These are phyloP conservation scores for Esox niger DNA, from an alignment of 2,113 vertebrate species.

Conservation along the genomic window DNA sequence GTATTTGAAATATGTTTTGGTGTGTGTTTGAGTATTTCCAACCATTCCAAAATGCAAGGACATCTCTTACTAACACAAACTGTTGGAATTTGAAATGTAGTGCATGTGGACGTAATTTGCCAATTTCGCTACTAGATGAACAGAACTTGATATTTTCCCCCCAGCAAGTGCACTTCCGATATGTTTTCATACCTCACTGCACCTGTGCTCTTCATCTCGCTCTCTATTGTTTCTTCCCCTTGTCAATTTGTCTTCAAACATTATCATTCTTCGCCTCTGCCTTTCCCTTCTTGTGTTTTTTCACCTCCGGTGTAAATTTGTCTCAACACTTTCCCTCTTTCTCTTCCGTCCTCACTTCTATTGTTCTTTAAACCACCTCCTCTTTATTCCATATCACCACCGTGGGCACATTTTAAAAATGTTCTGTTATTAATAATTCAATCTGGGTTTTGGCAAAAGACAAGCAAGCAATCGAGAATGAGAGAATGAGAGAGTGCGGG, in stretches of 20 bases:
- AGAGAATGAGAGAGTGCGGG: constrained; percentile 1
- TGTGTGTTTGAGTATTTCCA: too few relatives aligned
- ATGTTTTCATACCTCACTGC: not conserved
- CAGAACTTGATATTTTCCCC: too few relatives aligned
- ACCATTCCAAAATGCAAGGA: too few relatives aligned
- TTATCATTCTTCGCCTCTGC: not conserved
- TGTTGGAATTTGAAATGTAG: too few relatives aligned
- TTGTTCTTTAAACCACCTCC: constrained; percentile 46
- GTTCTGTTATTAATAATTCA: constrained; percentile 63
- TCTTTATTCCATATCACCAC: constrained; percentile 40
- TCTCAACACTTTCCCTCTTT: not conserved
- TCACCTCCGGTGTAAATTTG: too few relatives aligned
- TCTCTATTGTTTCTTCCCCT: not conserved
- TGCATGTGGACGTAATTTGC: too few relatives aligned
- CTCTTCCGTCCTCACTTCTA: constrained; percentile 34
- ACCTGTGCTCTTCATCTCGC: not conserved
- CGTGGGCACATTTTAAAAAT: constrained; percentile 56
- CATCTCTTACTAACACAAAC: too few relatives aligned
- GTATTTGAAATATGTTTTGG: too few relatives aligned
- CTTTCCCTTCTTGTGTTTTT: too few relatives aligned
- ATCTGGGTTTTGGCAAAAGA: constrained; percentile 45
- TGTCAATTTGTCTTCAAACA: not conserved
- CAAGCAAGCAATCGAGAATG: not conserved
- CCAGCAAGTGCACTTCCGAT: too few relatives aligned
- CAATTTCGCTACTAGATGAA: too few relatives aligned